A percentile compares a stretch with the other conserved stretches of the same genome.
These are phyloP conservation scores for Oceanites oceanicus DNA, from an alignment of 2,113 vertebrate genomes.

Conservation along the genomic window DNA sequence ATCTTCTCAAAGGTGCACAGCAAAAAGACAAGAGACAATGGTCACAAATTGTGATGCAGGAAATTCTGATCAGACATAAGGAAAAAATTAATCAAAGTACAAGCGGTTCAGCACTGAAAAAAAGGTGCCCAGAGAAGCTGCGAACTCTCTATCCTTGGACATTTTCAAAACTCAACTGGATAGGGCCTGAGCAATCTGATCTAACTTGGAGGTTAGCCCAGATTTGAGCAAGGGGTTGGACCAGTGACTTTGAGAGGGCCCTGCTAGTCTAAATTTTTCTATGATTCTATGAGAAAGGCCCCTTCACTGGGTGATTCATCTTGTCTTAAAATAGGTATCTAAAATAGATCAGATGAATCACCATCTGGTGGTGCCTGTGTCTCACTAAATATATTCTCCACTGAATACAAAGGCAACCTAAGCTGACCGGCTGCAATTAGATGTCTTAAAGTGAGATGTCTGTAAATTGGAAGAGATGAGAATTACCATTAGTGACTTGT, in stretches of 20 bases:
- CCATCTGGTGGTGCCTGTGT: conserved; percentile 48
- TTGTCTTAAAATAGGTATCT: conserved; percentile 65
- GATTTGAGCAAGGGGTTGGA: background rate
- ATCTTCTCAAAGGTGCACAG: background rate
- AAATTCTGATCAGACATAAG: background rate
- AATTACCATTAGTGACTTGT: background rate
- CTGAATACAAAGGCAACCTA: conserved; percentile 25
- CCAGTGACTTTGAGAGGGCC: background rate
- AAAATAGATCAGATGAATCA: conserved; percentile 69
- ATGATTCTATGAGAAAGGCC: conserved; percentile 14
- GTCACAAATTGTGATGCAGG: background rate
- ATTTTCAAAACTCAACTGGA: background rate
- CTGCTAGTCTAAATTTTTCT: conserved; percentile 30
- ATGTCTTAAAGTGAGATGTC: background rate
- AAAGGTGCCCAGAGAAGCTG: background rate
- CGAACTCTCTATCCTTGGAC: background rate
- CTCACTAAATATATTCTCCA: conserved; percentile 28
- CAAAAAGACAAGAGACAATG: background rate
- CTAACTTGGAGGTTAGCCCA: background rate
- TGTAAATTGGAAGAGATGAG: background rate
- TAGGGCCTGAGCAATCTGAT: background rate
- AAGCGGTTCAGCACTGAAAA: background rate
- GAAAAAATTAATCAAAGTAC: background rate
- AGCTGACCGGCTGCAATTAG: background rate
- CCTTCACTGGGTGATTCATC: conserved; percentile 55